Base-by-base conservation (phyloP, 1,140 invertebrate genomes). In the Dreissena polymorpha region DNA sequence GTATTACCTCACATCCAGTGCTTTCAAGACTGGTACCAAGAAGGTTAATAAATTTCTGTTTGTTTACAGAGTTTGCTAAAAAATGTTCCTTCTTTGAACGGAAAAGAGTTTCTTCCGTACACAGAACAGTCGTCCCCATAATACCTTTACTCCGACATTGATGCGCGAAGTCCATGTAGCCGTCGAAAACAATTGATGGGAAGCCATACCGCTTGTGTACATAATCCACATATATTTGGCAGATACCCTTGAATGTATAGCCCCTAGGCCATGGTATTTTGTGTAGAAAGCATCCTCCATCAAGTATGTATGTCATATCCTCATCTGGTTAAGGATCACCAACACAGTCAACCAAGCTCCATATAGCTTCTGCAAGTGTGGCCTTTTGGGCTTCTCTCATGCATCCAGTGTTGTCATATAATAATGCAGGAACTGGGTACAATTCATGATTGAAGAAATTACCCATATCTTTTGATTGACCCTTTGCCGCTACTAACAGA, bases 241-340 rank as follows among this genome's bases (percentile, higher is more conserved):
- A n/a, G n/a, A n/a, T n/a, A n/a, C n/a, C n/a, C n/a, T n/a, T n/a
- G n/a, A n/a, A n/a, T n/a, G n/a, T n/a, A n/a, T n/a, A n/a, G n/a
- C n/a, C n/a, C n/a, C n/a, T n/a, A n/a, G n/a, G n/a, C n/a, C n/a
- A n/a, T n/a, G n/a, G n/a, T n/a, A n/a, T 51, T 0, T 79, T 72
- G 25, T 85, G 84, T 14, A 88, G 53, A 0, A 88, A 64, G 14
- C 84, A 81, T 5, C 84, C 83, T 29, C 84, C 86, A 67, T 88
- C 86, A 60, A 88, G 12, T 2, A 88, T 76, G 80, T 88, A 77
- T 8, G 68, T 25, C 0, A 84, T 50, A 23, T 65, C 23, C 18
- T 67, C 8, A 23, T 18, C 18, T 18, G 39, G 14, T 23, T n/a
- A n/a, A n/a, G n/a, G n/a, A n/a, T n/a, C n/a, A n/a, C n/a, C n/a